These are phyloP conservation scores for Lycocorax pyrrhopterus DNA, from an alignment of 2,113 vertebrate genomes.

Conservation along the genomic window DNA sequence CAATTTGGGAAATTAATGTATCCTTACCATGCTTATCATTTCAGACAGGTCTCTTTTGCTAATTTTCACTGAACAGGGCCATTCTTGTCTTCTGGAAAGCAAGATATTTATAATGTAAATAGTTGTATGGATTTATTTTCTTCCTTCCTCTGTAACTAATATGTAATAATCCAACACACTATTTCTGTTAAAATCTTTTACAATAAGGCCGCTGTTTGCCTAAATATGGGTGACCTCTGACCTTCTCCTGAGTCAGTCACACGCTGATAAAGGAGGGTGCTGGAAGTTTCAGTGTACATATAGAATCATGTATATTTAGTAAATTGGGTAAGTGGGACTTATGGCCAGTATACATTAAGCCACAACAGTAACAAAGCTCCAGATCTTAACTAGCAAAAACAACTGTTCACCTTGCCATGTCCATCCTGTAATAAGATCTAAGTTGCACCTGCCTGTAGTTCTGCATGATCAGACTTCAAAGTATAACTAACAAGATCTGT, in stretches of 20 bases:
- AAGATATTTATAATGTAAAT: slow-evolving; percentile 69
- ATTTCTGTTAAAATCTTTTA: slow-evolving; percentile 51
- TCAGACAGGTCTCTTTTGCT: slow-evolving; percentile 20
- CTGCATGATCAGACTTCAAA: slow-evolving; percentile 84
- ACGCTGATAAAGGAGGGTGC: slow-evolving; percentile 1
- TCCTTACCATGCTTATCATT: background rate
- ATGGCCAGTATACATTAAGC: slow-evolving; percentile 87
- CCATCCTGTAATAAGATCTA: slow-evolving; percentile 71
- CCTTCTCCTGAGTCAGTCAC: slow-evolving; percentile 23
- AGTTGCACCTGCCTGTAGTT: slow-evolving; percentile 84
- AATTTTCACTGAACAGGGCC: slow-evolving; percentile 51
- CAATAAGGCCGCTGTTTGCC: slow-evolving; percentile 8
- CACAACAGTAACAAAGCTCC: slow-evolving; percentile 55
- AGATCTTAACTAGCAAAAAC: slow-evolving; percentile 32
- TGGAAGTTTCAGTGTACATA: slow-evolving; percentile 76
- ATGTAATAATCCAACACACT: slow-evolving; percentile 8
- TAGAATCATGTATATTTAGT: slow-evolving; percentile 84
- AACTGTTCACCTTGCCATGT: slow-evolving; percentile 84
- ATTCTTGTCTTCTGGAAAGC: slow-evolving; percentile 54
- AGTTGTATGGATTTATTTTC: slow-evolving; percentile 35
- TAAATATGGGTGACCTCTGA: slow-evolving; percentile 35
- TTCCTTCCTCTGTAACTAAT: slow-evolving; percentile 47
- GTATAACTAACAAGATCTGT: slow-evolving; percentile 55
- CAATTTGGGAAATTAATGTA: background rate
- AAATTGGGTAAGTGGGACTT: slow-evolving; percentile 85